Evolutionary conservation across 2,113 vertebrate species (phyloP).

Genomic region (Herpailurus yagouaroundi): DNA sequence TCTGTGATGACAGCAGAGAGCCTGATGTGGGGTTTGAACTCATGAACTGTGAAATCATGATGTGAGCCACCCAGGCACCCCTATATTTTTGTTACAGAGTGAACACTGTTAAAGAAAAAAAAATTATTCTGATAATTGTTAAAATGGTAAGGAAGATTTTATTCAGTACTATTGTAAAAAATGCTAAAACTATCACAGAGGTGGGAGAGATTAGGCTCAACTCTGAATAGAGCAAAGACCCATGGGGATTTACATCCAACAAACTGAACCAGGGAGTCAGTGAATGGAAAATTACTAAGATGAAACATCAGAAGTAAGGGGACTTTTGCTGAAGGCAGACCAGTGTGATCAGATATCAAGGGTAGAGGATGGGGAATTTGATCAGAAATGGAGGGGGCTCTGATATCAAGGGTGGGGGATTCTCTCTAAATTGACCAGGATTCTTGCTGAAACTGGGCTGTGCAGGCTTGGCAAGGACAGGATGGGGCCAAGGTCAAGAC

Average conservation of each 20-base stretch:
- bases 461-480: neutral
- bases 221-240: neutral
- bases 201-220: neutral
- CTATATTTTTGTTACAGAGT: conserved; percentile 16
- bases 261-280: neutral
- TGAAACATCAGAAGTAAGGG: neutral
- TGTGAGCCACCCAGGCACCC: no score
- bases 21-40: no score
- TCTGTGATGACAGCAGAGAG: no score
- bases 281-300: conserved; percentile 17
- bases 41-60: no score
- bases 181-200: neutral
- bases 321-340: neutral
- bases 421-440: neutral
- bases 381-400: neutral
- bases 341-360: neutral
- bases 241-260: neutral
- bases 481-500: neutral
- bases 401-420: neutral
- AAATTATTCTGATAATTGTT: conserved; percentile 8
- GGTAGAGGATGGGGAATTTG: neutral
- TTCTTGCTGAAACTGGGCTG: conserved; percentile 24
- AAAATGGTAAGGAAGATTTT: conserved; percentile 13
- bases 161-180: neutral
- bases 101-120: conserved; percentile 36